A percentile compares a stretch with the other conserved stretches of the same genome.
Evolutionary conservation across 2,113 vertebrate genomes (phyloP).

Genomic region (Cheilinus undulatus): DNA sequence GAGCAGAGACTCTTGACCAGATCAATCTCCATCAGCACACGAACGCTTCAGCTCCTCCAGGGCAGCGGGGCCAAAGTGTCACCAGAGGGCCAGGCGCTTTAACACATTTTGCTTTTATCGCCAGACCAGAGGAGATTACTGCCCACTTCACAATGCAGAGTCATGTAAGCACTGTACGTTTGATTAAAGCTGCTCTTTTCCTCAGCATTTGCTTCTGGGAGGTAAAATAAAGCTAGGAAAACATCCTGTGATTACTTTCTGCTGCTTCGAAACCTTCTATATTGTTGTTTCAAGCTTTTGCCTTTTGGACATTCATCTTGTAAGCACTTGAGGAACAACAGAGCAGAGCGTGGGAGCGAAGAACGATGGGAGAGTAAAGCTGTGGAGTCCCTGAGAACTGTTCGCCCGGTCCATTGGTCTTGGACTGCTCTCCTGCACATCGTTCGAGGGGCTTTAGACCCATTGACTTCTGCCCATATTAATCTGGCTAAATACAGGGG

Average conservation of each 20-base stretch:
- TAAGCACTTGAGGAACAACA: constrained; percentile 31
- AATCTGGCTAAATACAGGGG: constrained; percentile 67
- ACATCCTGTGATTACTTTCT: constrained; percentile 45
- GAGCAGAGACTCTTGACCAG: constrained; percentile 17
- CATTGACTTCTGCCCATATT: constrained; percentile 64
- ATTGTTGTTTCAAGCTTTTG: constrained; percentile 38
- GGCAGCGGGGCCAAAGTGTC: constrained; percentile 17
- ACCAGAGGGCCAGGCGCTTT: constrained; percentile 17
- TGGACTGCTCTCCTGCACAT: constrained; percentile 30
- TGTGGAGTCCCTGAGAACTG: constrained; percentile 48
- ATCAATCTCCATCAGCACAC: constrained; percentile 57
- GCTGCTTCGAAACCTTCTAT: constrained; percentile 20
- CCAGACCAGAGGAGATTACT: constrained; percentile 1
- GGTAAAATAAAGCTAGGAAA: constrained; percentile 23
- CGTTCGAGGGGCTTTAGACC: constrained; percentile 58
- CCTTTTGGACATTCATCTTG: constrained; percentile 18
- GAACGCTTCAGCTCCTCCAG: constrained; percentile 29
- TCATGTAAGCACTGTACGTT: background rate
- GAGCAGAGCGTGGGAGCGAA: constrained; percentile 50
- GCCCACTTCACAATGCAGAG: background rate
- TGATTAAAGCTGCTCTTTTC: background rate
- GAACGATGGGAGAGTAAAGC: constrained; percentile 26
- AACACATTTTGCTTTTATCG: constrained; percentile 49
- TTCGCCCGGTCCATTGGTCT: constrained; percentile 33
- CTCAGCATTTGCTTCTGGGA: background rate